phyloP scores from a whole-genome alignment of 1,140 invertebrate species.

The Heliconius hewitsoni region DNA sequence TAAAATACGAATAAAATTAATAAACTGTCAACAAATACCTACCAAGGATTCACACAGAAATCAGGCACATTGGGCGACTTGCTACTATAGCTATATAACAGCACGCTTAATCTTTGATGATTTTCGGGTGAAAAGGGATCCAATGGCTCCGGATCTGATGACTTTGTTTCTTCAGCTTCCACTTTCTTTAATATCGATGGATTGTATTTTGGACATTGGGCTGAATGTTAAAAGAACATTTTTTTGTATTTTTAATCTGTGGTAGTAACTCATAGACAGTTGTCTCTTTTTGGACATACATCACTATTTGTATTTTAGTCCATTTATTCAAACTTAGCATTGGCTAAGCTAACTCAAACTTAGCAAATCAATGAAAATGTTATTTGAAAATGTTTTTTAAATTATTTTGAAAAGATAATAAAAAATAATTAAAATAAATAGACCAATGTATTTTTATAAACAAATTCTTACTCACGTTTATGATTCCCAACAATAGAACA shows the following conservation, averaged over 20 bases:
- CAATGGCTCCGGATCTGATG: constrained; percentile 49
- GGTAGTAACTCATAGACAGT: not conserved
- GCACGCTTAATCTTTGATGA: constrained; percentile 93
- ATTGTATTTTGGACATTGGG: constrained; percentile 60
- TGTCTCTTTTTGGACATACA: too few relatives aligned
- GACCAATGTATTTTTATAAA: too few relatives aligned
- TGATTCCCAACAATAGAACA: constrained; percentile 83
- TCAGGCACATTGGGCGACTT: constrained; percentile 90
- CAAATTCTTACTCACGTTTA: constrained; percentile 46
- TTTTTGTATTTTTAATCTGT: not conserved
- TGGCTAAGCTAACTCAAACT: too few relatives aligned
- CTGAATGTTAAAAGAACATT: constrained; percentile 37
- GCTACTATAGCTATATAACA: constrained; percentile 95
- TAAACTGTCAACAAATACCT: constrained; percentile 47
- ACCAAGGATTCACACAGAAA: constrained; percentile 95
- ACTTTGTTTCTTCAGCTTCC: constrained; percentile 47
- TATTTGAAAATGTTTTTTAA: too few relatives aligned
- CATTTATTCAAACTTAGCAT: too few relatives aligned
- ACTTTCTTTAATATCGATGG: constrained; percentile 54
- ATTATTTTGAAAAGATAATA: too few relatives aligned
- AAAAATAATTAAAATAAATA: too few relatives aligned
- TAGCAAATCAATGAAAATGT: too few relatives aligned
- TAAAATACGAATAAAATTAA: not conserved
- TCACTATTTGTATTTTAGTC: too few relatives aligned
- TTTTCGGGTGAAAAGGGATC: constrained; percentile 93